Evolutionary conservation across 2,888 invertebrate species (phyloP).

Genomic region (Sipha maydis): DNA sequence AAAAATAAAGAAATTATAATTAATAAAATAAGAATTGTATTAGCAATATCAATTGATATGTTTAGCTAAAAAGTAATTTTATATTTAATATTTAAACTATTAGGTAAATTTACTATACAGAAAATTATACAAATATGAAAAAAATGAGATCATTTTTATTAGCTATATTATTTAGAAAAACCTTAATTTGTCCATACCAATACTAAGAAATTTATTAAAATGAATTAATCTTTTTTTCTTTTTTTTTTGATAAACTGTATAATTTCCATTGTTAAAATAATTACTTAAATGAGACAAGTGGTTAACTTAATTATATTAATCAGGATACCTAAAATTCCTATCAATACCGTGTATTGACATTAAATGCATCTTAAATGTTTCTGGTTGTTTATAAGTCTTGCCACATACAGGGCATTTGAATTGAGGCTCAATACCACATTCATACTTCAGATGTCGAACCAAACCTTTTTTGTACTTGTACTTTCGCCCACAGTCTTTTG

Average conservation of each 20-base stretch:
- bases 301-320: background rate
- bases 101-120: background rate
- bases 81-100: background rate
- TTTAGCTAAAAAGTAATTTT: background rate
- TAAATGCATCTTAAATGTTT: conserved; percentile 61
- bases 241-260: background rate
- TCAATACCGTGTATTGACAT: conserved; percentile 55
- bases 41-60: conserved; percentile 19
- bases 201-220: background rate
- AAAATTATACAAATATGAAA: background rate
- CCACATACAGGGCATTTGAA: conserved; percentile 73
- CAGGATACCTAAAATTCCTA: background rate
- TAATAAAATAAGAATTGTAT: background rate
- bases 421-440: conserved; percentile 73
- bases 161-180: background rate
- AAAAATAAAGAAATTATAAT: background rate
- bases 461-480: conserved; percentile 68
- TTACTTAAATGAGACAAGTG: background rate
- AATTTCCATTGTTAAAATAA: too few relatives aligned
- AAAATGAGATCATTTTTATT: background rate
- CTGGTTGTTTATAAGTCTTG: conserved; percentile 60
- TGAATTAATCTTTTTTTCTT: background rate
- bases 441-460: conserved; percentile 73
- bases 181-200: conserved; percentile 10
- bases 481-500: conserved; percentile 61